phyloP scores from a whole-genome alignment of 2,113 vertebrate genomes.

The Myodes glareolus region DNA sequence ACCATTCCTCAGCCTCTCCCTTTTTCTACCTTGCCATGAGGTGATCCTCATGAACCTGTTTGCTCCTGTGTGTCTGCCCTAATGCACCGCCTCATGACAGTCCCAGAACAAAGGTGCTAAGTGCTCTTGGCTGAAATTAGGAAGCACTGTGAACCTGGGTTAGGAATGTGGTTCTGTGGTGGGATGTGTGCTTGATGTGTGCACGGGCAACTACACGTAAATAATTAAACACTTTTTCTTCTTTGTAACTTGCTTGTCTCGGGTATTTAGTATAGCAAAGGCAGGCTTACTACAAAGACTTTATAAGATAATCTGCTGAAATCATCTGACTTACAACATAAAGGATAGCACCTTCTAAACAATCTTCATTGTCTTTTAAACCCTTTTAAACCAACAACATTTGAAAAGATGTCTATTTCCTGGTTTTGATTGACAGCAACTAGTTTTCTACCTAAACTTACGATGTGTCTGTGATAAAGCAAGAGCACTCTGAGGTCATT shows the following conservation, averaged over 20 bases:
- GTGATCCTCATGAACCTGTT: neutral
- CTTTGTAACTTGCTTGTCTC: neutral
- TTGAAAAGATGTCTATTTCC: neutral
- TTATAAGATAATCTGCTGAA: neutral
- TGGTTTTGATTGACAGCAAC: slow-evolving; percentile 32
- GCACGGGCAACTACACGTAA: neutral
- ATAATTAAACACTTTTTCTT: neutral
- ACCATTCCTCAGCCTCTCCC: too few relatives aligned
- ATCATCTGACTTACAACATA: neutral
- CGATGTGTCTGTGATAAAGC: neutral
- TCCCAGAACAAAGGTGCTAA: neutral
- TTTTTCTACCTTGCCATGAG: neutral
- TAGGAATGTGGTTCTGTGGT: neutral
- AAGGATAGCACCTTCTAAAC: neutral
- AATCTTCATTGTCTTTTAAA: neutral
- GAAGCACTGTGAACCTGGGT: neutral
- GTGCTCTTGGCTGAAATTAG: neutral
- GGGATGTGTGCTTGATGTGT: neutral
- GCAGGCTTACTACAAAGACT: neutral
- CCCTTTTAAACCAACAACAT: slow-evolving; percentile 6
- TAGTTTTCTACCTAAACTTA: slow-evolving; percentile 37
- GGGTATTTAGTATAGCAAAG: neutral
- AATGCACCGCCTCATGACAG: neutral
- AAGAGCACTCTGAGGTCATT: neutral
- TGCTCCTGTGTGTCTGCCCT: neutral